Conservation (phyloP, 2,113 vertebrate genomes). For the Bubalus kerabau region DNA sequence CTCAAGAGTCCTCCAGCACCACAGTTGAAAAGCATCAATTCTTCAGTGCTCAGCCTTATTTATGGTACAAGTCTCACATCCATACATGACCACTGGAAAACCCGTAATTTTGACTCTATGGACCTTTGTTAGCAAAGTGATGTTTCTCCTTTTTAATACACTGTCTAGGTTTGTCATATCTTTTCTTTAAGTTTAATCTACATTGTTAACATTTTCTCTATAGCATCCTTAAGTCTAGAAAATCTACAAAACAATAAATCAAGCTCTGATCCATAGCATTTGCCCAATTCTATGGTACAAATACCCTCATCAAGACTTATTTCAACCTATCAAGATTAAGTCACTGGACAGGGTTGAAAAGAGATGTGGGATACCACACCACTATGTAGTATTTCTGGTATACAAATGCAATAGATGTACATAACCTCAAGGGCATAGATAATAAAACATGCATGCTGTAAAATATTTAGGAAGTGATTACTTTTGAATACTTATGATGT, state of each 20-base stretch:
- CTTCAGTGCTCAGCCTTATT: background rate
- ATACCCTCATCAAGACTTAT: background rate
- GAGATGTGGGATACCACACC: background rate
- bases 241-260: background rate
- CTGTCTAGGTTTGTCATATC: background rate
- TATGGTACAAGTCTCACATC: background rate
- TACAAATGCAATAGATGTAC: background rate
- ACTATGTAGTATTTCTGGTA: background rate
- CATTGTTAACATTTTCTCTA: background rate
- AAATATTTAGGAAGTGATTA: background rate
- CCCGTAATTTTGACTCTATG: background rate
- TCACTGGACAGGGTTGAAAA: background rate
- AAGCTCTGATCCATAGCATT: background rate
- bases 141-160: background rate
- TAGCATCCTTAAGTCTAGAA: background rate
- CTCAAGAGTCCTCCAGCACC: background rate
- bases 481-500: background rate
- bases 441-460: background rate
- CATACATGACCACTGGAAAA: background rate
- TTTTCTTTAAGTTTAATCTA: background rate
- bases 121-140: background rate
- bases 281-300: background rate
- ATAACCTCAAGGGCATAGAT: background rate
- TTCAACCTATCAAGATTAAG: background rate
- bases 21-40: background rate